These are phyloP conservation scores for Globicephala melas DNA, from an alignment of 2,113 vertebrate species.

Conservation along the genomic window DNA sequence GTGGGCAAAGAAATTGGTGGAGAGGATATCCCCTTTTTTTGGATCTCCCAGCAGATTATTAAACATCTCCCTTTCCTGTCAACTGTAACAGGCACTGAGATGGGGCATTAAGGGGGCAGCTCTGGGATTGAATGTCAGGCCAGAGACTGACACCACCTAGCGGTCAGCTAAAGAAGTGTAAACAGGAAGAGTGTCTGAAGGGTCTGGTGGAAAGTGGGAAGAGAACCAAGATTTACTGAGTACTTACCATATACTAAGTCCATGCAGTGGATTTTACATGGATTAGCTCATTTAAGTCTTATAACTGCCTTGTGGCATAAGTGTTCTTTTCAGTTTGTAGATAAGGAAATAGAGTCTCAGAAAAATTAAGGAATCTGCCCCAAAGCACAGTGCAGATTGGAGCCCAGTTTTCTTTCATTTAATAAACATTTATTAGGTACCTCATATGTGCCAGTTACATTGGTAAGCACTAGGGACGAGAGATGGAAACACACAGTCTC, in stretches of 20 bases:
- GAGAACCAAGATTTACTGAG: neutral
- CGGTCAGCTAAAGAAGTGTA: slow-evolving; percentile 43
- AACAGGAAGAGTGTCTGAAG: neutral
- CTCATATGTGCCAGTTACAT: neutral
- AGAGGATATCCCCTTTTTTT: neutral
- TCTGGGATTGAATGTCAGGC: neutral
- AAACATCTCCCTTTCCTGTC: neutral
- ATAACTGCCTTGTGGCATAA: neutral
- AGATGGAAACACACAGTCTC: neutral
- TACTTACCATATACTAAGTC: neutral
- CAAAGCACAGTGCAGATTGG: neutral
- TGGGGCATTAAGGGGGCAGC: neutral
- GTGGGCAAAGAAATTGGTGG: neutral
- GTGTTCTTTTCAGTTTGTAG: neutral
- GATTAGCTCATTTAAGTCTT: neutral
- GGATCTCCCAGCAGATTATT: neutral
- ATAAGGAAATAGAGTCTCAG: neutral
- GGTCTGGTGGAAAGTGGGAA: neutral
- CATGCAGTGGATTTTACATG: neutral
- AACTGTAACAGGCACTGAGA: neutral
- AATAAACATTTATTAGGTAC: slow-evolving; percentile 3
- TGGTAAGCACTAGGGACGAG: neutral
- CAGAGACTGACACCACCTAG: slow-evolving; percentile 61
- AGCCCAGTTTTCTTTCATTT: neutral
- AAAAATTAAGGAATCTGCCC: slow-evolving; percentile 7